Evolutionary conservation across 2,113 vertebrate species (phyloP), one percentile per base, ranked within the genome.

Genomic region (Conger conger): DNA sequence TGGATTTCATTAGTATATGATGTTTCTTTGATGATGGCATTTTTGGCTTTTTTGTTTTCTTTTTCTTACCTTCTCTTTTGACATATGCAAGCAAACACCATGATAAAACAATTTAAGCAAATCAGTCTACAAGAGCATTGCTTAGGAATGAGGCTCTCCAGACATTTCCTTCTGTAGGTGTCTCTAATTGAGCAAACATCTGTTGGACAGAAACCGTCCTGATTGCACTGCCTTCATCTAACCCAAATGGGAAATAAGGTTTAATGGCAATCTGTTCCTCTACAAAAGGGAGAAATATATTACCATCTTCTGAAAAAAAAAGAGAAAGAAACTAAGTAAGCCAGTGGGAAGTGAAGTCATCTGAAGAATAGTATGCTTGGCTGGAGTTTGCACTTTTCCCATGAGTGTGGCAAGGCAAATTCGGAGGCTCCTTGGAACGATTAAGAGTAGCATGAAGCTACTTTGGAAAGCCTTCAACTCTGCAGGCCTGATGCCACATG

Each of bases 171-270:
- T 76, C 57, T 76, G 84, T 81, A 82, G 84, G 84, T 57, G 80
- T 86, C 60, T 86, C 37, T 82, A 76, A 86, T 82, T 76, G 84
- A 86, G 54, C 76, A 68, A 42, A 77, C 85, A 79, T 86, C 76
- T 79, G 81, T 77, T 86, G 76, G 82, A 79, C 33, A 79, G 68
- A 86, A 79, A 42, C 38, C 33, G 18, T 45, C 36, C 76, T 79
- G 85, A 86, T 37, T 79, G 53, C 82, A 45, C 68, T 78, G 82
- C 82, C 68, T 78, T 60, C 82, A 50, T 79, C 27, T 42, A 78
- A 63, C 76, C 82, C 82, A 42, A 45, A 73, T 86, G 85, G 82
- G 53, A 83, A 84, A 84, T 84, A 79, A 53, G 45, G 76, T 86
- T 86, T 78, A 86, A 63, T 83, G 50, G 40, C 50, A 78, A 86